Base-by-base conservation (phyloP, 1,140 invertebrate species). In the Nasonia longicornis region DNA sequence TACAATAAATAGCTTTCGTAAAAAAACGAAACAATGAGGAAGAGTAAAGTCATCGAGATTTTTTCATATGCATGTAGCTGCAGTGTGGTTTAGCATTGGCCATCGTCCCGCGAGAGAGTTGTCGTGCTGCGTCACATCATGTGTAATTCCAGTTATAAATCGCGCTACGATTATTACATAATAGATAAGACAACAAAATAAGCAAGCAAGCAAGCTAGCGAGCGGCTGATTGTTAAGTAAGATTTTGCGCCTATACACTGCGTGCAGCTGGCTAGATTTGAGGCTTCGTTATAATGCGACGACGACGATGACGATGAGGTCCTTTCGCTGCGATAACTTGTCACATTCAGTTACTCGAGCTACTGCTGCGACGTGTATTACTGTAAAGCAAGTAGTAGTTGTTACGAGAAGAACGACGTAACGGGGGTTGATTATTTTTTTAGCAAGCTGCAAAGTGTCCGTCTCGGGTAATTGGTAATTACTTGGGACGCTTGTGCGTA, bases 1-100 rank as follows among this genome's bases (percentile, higher is more conserved):
- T 73, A 82, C 76, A 82, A 78, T 82, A 82, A 82, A 69, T 78
- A 73, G 35, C 66, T 76, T 77, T 70, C 42, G 22, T 78, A 67
- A 78, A 81, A 31, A 35, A 38, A n/a, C 69, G 45, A 66, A 38
- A 38, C 26, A 26, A 26, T 26, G 16, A 58, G 14, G 67, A 11
- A 80, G 35, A 74, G 4, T 64, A 58, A 71, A 63, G 38, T 81
- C 58, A 77, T 72, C 29, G 74, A 35, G 31, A 77, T 8, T 31
- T n/a, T 29, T 69, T 75, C 35, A 63, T 80, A 35, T 0, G 4
- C 31, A 35, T 35, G 4, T 35, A 80, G 45, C 45, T 75, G 63
- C 75, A 10, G 38, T 42, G 16, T 63, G 8, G 20, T 67, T 76
- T 71, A 77, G 74, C 20, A 72, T 72, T 42, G n/a, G 58, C 52